Conservation (phyloP, 1,140 invertebrate species). For the Pemphigus obesinymphae region DNA sequence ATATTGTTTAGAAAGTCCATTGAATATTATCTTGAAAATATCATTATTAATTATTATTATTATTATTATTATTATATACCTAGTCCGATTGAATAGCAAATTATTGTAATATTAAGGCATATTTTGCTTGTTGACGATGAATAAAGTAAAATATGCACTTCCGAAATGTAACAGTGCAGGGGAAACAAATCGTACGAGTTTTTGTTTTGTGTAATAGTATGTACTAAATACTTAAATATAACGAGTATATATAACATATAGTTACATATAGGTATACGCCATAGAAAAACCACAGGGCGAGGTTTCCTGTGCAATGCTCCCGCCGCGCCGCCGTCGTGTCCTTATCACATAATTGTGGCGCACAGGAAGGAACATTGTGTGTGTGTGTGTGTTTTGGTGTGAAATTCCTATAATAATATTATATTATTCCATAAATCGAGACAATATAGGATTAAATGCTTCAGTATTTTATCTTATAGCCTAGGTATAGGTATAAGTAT, state of each 20-base stretch:
- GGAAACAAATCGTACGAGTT: neutral
- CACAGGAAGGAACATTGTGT: conserved; percentile 22
- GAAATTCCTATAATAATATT: conserved; percentile 11
- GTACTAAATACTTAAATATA: too few relatives aligned
- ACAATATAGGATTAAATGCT: too few relatives aligned
- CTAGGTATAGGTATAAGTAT: neutral
- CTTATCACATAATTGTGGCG: neutral
- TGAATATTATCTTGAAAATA: too few relatives aligned
- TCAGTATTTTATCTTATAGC: too few relatives aligned
- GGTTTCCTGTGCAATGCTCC: conserved; percentile 25
- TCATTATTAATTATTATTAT: too few relatives aligned
- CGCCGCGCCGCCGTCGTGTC: neutral
- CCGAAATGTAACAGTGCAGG: neutral
- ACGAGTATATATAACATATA: too few relatives aligned
- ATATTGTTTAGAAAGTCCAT: too few relatives aligned
- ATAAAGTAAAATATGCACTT: neutral
- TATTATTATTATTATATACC: too few relatives aligned
- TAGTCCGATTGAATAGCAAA: too few relatives aligned
- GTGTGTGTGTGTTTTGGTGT: conserved; percentile 25
- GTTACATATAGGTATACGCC: neutral
- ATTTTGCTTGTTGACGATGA: too few relatives aligned
- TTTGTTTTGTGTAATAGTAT: neutral
- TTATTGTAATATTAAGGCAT: too few relatives aligned
- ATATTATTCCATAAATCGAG: conserved; percentile 3
- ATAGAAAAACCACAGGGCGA: neutral